Percentiles rank a stretch among this genome's conserved stretches.
Evolutionary conservation across 2,888 invertebrate species (phyloP).

Genomic region (Vanessa cardui): DNA sequence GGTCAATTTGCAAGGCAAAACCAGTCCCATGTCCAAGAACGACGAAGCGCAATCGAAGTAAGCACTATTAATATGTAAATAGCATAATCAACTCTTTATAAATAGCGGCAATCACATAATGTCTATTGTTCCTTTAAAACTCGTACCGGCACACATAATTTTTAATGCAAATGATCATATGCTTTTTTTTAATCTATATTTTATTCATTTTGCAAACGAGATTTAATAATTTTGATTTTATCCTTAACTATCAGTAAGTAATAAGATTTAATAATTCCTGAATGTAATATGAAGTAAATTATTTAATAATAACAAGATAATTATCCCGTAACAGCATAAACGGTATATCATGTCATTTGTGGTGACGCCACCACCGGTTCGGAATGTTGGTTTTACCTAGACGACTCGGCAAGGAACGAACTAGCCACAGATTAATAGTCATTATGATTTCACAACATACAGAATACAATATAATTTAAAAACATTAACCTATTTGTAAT

Average conservation of each 20-base stretch:
- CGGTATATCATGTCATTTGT: slow-evolving; percentile 5
- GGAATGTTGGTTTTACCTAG: slow-evolving; percentile 1
- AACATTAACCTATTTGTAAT: no score
- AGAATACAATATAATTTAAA: no score
- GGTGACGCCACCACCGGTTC: slow-evolving; percentile 10
- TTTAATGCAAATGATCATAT: no score
- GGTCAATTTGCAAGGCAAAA: slow-evolving; percentile 89
- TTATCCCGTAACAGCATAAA: slow-evolving; percentile 1
- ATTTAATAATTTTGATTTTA: no score
- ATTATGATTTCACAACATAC: no score
- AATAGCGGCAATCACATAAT: slow-evolving; percentile 17
- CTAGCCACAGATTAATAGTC: not conserved
- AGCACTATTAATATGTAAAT: slow-evolving; percentile 33
- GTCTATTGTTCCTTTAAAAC: not conserved
- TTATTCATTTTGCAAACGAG: no score
- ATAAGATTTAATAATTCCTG: not conserved
- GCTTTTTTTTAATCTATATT: no score
- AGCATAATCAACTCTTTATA: slow-evolving; percentile 16
- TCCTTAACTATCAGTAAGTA: not conserved
- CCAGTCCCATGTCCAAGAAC: slow-evolving; percentile 85
- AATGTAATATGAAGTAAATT: not conserved
- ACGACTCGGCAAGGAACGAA: not conserved
- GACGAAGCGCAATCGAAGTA: slow-evolving; percentile 88
- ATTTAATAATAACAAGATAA: not conserved
- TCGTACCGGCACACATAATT: no score